Conservation (phyloP, 2,797 vertebrate species). For the Pyrocephalus nanus region DNA sequence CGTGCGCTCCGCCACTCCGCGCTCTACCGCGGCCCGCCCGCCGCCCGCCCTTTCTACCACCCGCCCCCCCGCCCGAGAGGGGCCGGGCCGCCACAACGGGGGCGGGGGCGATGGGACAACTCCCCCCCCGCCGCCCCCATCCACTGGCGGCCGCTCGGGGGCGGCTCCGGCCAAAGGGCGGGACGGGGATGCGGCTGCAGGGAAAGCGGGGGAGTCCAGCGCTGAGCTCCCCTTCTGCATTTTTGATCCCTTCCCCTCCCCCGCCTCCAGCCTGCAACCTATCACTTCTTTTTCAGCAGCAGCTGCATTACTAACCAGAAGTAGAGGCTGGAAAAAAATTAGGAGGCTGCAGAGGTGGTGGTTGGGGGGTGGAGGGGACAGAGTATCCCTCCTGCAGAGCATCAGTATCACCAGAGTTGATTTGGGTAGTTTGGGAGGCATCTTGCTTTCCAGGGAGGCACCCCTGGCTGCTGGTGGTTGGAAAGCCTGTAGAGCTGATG, state of each 20-base stretch:
- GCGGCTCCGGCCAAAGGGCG: neutral
- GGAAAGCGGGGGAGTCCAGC: fast-evolving
- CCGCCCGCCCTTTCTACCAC: neutral
- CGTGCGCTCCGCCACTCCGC: neutral
- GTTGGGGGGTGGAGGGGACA: neutral
- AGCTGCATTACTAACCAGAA: neutral
- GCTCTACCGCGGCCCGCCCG: neutral
- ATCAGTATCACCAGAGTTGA: fast-evolving
- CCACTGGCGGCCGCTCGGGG: constrained; percentile 35
- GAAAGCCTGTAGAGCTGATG: neutral
- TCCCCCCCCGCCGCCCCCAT: constrained; percentile 35
- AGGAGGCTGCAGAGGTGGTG: neutral
- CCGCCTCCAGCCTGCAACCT: neutral
- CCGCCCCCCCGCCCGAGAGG: neutral
- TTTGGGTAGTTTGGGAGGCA: neutral
- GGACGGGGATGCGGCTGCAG: neutral
- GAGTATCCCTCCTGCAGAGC: neutral
- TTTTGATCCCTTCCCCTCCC: fast-evolving
- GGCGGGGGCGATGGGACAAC: constrained; percentile 59
- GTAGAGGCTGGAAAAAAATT: neutral
- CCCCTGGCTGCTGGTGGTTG: too few species aligned
- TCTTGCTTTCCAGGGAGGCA: neutral
- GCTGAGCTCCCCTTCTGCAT: fast-evolving
- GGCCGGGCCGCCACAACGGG: neutral
- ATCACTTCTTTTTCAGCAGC: fast-evolving